Conservation (phyloP, 2,888 invertebrate genomes). For the Cactoblastis cactorum region DNA sequence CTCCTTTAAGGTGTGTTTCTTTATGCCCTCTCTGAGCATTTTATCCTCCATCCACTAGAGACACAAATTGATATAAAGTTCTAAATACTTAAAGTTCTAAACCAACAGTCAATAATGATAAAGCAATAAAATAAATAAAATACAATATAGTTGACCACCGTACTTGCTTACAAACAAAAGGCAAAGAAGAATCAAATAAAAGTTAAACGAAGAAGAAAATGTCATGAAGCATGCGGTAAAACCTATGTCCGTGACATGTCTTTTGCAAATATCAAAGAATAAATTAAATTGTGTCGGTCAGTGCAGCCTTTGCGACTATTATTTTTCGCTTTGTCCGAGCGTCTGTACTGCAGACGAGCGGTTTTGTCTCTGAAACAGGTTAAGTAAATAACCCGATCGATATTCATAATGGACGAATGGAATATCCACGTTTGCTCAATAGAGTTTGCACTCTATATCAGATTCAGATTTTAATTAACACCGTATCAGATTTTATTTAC, state of each 20-base stretch:
- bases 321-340: constrained; percentile 54
- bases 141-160: too few relatives aligned
- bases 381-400: constrained; percentile 66
- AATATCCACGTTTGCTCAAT: constrained; percentile 50
- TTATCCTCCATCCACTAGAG: constrained; percentile 39
- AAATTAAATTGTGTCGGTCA: constrained; percentile 37
- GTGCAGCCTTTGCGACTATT: constrained; percentile 46
- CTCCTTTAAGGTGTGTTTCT: constrained; percentile 59
- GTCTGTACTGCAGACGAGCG: constrained; percentile 42
- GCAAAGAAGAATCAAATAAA: not conserved
- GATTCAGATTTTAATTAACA: constrained; percentile 61
- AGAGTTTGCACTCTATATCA: constrained; percentile 51
- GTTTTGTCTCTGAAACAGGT: constrained; percentile 58
- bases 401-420: constrained; percentile 50
- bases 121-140: not conserved
- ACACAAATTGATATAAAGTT: constrained; percentile 39
- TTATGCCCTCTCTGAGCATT: constrained; percentile 52
- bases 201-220: not conserved
- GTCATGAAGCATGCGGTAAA: constrained; percentile 17
- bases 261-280: constrained; percentile 22
- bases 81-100: constrained; percentile 4
- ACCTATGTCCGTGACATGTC: constrained; percentile 18
- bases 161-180: not conserved
- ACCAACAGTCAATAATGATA: not conserved
- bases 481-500: constrained; percentile 35